These are phyloP conservation scores for Liasis olivaceus DNA, from an alignment of 2,797 vertebrate genomes.

Conservation along the genomic window DNA sequence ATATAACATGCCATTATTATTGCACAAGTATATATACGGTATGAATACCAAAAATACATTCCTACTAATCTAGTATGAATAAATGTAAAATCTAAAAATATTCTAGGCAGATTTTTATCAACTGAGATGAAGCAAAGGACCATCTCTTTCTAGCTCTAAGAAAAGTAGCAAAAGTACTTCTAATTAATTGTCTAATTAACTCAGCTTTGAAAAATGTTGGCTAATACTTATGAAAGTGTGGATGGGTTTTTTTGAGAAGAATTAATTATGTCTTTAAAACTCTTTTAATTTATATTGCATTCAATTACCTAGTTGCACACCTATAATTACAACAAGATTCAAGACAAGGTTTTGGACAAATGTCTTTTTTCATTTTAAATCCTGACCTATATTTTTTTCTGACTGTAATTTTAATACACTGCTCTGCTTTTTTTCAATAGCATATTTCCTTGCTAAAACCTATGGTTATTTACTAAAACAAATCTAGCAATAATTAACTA, in stretches of 20 bases:
- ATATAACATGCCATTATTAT: not conserved
- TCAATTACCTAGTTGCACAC: conserved; percentile 23
- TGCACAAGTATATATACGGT: not conserved
- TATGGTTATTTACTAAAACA: not conserved
- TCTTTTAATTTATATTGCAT: conserved; percentile 30
- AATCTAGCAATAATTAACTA: not conserved
- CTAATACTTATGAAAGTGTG: conserved; percentile 54
- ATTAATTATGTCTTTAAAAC: conserved; percentile 39
- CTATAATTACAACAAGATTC: not conserved
- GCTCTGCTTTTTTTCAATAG: conserved; percentile 3
- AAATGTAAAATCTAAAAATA: conserved; percentile 44
- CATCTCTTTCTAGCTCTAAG: conserved; percentile 55
- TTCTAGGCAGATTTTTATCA: conserved; percentile 53
- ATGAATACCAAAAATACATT: not conserved
- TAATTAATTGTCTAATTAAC: conserved; percentile 68
- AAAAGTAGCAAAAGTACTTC: conserved; percentile 66
- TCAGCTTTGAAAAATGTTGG: conserved; percentile 62
- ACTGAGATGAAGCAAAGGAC: conserved; percentile 47
- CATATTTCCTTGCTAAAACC: not conserved
- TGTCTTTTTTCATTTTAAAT: not conserved
- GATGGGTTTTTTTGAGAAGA: conserved; percentile 58
- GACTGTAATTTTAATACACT: fast-evolving
- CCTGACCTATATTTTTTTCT: not conserved
- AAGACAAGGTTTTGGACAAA: not conserved
- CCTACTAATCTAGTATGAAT: not conserved